These are phyloP conservation scores for Coracias cyanogaster DNA, from an alignment of 2,797 vertebrate species.

Conservation along the genomic window DNA sequence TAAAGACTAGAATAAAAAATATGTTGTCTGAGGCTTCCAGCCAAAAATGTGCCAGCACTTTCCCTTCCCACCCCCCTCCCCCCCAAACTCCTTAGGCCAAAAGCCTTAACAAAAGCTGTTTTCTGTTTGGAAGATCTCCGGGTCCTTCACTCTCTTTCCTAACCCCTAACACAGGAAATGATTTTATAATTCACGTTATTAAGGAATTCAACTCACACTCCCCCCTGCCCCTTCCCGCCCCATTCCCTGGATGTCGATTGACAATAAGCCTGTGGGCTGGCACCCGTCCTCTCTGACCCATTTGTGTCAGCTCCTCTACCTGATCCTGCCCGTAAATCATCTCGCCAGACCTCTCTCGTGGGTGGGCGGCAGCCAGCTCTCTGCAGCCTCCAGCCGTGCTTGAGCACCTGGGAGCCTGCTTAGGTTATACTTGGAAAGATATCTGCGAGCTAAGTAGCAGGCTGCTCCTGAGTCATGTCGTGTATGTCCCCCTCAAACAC, in stretches of 20 bases:
- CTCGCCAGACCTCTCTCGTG: background rate
- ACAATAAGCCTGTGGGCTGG: constrained; percentile 22
- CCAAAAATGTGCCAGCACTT: constrained; percentile 75
- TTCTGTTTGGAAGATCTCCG: constrained; percentile 68
- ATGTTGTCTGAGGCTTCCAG: constrained; percentile 67
- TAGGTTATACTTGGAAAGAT: background rate
- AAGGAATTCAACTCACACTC: background rate
- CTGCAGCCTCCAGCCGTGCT: background rate
- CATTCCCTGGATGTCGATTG: background rate
- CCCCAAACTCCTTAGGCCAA: constrained; percentile 63
- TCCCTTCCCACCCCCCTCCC: constrained; percentile 28
- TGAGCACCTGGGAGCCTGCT: accelerated
- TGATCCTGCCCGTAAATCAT: constrained; percentile 42
- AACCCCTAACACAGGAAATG: constrained; percentile 69
- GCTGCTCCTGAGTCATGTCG: accelerated
- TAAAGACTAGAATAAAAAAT: constrained; percentile 70
- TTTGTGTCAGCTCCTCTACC: constrained; percentile 36
- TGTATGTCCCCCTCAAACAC: background rate
- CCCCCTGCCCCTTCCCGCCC: background rate
- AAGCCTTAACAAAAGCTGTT: constrained; percentile 71
- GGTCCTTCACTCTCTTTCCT: constrained; percentile 42
- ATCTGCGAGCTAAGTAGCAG: accelerated
- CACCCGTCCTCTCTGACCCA: background rate
- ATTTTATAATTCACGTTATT: constrained; percentile 60
- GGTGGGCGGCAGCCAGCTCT: background rate